Evolutionary conservation across 1,140 invertebrate species (phyloP).

Genomic region (Nasonia vitripennis): DNA sequence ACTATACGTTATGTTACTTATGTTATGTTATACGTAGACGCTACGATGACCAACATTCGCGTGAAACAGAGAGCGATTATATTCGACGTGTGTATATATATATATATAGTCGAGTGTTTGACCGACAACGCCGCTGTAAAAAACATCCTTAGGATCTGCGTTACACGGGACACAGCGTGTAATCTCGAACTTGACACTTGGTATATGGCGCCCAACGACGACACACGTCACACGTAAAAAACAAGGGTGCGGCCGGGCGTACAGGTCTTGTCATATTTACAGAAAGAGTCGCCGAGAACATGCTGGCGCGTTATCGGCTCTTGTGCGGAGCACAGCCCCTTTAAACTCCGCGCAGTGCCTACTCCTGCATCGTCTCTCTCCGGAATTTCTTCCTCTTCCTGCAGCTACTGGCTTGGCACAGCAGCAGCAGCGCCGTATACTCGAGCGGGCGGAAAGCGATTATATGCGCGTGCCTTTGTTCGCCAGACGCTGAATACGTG

Average conservation of each 20-base stretch:
- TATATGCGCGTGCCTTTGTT: constrained; percentile 32
- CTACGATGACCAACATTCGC: constrained; percentile 3
- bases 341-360: neutral
- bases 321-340: neutral
- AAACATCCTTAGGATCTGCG: neutral
- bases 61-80: neutral
- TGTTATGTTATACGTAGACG: neutral
- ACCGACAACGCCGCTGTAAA: neutral
- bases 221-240: no score
- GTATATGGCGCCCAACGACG: no score
- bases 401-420: neutral
- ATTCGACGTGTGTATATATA: neutral
- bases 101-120: neutral
- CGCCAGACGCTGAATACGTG: neutral
- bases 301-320: constrained; percentile 2
- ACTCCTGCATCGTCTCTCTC: neutral
- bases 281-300: neutral
- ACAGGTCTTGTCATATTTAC: neutral
- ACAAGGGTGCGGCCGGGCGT: no score
- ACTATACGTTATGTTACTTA: no score
- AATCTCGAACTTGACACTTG: neutral
- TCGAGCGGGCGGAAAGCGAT: constrained; percentile 31
- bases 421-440: neutral
- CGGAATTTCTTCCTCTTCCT: constrained; percentile 38
- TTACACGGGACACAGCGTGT: neutral